Conservation (phyloP, 2,888 invertebrate species). For the Sipha maydis region DNA sequence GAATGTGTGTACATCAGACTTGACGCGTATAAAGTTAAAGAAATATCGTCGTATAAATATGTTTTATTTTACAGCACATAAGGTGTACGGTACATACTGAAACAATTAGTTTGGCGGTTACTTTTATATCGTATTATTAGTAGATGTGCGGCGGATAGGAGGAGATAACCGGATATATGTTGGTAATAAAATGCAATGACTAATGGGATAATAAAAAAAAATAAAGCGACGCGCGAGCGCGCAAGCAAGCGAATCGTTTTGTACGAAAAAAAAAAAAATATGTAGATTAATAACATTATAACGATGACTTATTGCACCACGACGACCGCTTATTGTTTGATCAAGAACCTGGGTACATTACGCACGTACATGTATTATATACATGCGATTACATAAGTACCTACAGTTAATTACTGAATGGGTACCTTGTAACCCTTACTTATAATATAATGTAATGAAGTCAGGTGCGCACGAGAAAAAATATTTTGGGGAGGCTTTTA, state of each 20-base stretch:
- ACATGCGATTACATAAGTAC: too few relatives aligned
- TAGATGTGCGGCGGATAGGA: neutral
- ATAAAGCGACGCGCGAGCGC: neutral
- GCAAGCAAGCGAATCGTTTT: slow-evolving; percentile 12
- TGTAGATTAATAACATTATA: slow-evolving; percentile 22
- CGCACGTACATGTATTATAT: neutral
- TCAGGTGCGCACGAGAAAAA: too few relatives aligned
- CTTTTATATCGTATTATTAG: neutral
- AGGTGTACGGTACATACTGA: neutral
- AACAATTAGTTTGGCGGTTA: slow-evolving; percentile 30
- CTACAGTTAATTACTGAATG: too few relatives aligned
- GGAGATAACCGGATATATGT: slow-evolving; percentile 20
- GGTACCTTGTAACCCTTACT: too few relatives aligned
- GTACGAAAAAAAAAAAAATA: neutral
- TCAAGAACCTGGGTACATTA: neutral
- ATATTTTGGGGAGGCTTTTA: too few relatives aligned
- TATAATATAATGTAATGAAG: too few relatives aligned
- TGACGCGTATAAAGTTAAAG: neutral
- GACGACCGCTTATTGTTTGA: neutral
- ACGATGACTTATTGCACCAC: neutral
- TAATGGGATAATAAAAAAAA: slow-evolving; percentile 30
- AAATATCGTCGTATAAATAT: neutral
- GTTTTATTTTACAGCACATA: slow-evolving; percentile 21
- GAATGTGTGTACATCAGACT: neutral
- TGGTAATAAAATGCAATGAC: slow-evolving; percentile 32